Evolutionary conservation across 2,888 invertebrate species (phyloP).

Genomic region (Cistogaster globosa): DNA sequence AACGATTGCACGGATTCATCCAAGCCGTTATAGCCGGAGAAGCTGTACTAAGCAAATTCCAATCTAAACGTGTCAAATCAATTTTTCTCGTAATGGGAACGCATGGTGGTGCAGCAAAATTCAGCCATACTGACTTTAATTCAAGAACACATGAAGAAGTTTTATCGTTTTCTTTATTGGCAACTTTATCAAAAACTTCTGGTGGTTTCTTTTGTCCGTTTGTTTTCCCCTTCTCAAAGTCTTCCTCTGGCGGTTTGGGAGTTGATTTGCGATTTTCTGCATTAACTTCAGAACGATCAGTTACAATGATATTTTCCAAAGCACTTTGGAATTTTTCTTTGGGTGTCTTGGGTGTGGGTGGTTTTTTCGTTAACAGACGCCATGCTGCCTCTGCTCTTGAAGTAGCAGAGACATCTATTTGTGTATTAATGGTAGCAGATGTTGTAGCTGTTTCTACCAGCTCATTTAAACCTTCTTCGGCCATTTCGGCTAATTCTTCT

Average conservation of each 20-base stretch:
- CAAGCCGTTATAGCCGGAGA: constrained; percentile 98
- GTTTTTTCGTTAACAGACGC: constrained; percentile 83
- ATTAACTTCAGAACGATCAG: constrained; percentile 68
- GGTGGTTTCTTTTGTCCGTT: constrained; percentile 74
- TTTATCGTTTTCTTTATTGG: constrained; percentile 86
- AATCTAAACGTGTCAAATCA: constrained; percentile 96
- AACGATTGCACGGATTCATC: constrained; percentile 97
- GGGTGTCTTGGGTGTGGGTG: constrained; percentile 85
- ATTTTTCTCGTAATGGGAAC: constrained; percentile 97
- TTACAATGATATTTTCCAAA: constrained; percentile 78
- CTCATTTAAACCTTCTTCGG: constrained; percentile 77
- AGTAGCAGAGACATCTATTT: constrained; percentile 77
- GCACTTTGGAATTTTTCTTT: constrained; percentile 84
- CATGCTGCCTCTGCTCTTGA: constrained; percentile 82
- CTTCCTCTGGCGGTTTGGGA: constrained; percentile 80
- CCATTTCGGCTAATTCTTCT: constrained; percentile 84
- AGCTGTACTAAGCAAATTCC: constrained; percentile 97
- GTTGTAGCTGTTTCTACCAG: constrained; percentile 73
- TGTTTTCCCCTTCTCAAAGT: constrained; percentile 81
- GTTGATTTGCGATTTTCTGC: constrained; percentile 74
- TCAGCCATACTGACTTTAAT: constrained; percentile 96
- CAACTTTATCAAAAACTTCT: constrained; percentile 80
- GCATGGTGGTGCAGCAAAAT: constrained; percentile 97
- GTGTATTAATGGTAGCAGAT: constrained; percentile 72
- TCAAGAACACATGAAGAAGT: constrained; percentile 94